phyloP scores from a whole-genome alignment of 2,888 invertebrate species.

The Euzetes globulus region DNA sequence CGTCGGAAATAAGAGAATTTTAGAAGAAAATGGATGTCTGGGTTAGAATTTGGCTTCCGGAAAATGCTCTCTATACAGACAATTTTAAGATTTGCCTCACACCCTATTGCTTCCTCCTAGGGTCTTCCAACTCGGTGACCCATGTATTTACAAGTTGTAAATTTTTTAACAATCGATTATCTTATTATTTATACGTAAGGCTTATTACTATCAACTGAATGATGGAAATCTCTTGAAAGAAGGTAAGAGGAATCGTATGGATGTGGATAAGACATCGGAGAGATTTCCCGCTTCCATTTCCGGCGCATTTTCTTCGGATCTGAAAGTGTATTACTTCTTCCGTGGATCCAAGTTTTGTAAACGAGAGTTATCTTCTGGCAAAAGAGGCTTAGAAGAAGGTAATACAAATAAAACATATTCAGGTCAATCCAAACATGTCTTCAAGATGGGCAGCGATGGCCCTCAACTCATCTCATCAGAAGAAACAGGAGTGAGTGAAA shows the following conservation, averaged over 20 bases:
- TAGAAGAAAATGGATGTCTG: too few relatives aligned
- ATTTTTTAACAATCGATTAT: too few relatives aligned
- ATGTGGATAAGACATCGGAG: not conserved
- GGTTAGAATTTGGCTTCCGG: too few relatives aligned
- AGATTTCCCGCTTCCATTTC: not conserved
- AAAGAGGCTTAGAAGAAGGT: not conserved
- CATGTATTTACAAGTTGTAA: not conserved
- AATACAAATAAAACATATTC: not conserved
- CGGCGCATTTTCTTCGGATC: not conserved
- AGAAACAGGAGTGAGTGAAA: too few relatives aligned
- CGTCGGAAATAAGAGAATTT: too few relatives aligned
- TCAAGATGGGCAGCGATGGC: too few relatives aligned
- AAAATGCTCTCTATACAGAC: too few relatives aligned
- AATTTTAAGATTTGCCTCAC: too few relatives aligned
- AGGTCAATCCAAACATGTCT: too few relatives aligned
- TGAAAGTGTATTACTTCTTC: not conserved
- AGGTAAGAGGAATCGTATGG: not conserved
- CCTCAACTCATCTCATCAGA: too few relatives aligned
- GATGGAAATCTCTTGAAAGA: not conserved
- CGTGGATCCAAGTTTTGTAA: not conserved
- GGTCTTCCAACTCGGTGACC: too few relatives aligned
- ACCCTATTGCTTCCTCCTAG: too few relatives aligned
- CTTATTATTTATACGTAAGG: slow-evolving; percentile 4
- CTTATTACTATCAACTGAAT: not conserved
- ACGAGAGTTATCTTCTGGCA: not conserved